Conservation (phyloP, 2,113 vertebrate species). For the Marcusenius ussheri region DNA sequence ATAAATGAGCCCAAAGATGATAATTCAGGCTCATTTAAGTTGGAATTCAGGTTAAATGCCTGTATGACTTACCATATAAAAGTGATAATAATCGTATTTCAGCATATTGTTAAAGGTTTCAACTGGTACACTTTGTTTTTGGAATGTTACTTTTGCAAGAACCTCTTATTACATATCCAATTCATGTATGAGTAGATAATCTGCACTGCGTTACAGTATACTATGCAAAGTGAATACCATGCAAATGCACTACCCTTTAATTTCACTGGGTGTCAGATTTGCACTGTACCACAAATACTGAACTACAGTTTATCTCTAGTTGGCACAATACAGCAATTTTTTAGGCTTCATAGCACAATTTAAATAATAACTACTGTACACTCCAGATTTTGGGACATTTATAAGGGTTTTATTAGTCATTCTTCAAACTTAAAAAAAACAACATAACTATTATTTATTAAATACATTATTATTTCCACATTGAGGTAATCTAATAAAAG, state of each 20-base stretch:
- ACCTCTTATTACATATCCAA: not conserved
- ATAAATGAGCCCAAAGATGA: not conserved
- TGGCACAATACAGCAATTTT: not conserved
- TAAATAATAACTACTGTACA: not conserved
- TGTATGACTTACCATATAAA: not conserved
- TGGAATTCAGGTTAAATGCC: not conserved
- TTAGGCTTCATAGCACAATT: not conserved
- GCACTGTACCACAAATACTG: not conserved
- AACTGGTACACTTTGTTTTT: not conserved
- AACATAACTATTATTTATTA: not conserved
- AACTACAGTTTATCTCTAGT: not conserved
- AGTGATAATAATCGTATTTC: not conserved
- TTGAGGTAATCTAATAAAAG: not conserved
- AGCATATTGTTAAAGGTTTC: not conserved
- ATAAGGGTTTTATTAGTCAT: not conserved
- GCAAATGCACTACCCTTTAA: not conserved
- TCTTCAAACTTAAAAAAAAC: not conserved
- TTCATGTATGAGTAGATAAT: not conserved
- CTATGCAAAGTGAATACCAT: not conserved
- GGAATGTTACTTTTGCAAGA: too few species aligned
- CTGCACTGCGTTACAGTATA: not conserved
- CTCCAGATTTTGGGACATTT: not conserved
- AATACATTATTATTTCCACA: not conserved
- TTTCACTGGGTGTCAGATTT: constrained; percentile 12
- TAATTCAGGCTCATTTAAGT: not conserved